Evolutionary conservation across 1,140 invertebrate species (phyloP), one percentile per base, ranked within the genome.

Genomic region (Drosophila setifemur): DNA sequence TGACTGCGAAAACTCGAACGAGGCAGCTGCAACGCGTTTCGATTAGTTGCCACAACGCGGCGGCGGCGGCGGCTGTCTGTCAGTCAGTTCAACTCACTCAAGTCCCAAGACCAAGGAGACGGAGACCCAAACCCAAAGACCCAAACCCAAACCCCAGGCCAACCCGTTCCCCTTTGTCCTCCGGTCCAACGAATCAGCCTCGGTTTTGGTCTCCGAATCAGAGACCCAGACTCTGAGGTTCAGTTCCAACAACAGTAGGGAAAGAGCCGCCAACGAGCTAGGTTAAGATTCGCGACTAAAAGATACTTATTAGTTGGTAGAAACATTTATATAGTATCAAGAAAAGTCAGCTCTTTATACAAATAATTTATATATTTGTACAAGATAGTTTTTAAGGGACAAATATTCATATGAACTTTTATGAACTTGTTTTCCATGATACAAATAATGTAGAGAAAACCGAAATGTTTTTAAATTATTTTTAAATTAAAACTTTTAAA

Each of bases 1-100:
- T 81, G 77, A 69, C 33, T 69, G 71, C 48, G 71, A 64, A 31
- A 64, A 64, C 57, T 42, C 61, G 61, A 48, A 64, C 57, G 57
- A 52, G 70, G 81, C 81, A 85, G 81, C 81, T 86, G 81, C 81
- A 85, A 85, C 81, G 75, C 81, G 81, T 81, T 86, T 85, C 81
- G 81, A 86, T 85, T 86, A 86, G 81, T 81, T 75, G 81, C 67
- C 76, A 66, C 72, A 55, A 55, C 75, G 49, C 26, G 69, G 21
- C 43, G 40, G n/a, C 23, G 60, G 44, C 7, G 45, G 33, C 68
- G 68, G 47, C 47, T 66, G 57, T 58, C 68, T 58, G 61, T 78
- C 78, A 47, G 69, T 73, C 61, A 55, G 55, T 31, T 55, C 57
- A 50, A 50, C 28, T 55, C 53, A 35, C 53, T 76, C 73, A 31